Evolutionary conservation across 2,797 vertebrate genomes (phyloP), one percentile per base, ranked within the genome.

Genomic region (Sebastes minor): DNA sequence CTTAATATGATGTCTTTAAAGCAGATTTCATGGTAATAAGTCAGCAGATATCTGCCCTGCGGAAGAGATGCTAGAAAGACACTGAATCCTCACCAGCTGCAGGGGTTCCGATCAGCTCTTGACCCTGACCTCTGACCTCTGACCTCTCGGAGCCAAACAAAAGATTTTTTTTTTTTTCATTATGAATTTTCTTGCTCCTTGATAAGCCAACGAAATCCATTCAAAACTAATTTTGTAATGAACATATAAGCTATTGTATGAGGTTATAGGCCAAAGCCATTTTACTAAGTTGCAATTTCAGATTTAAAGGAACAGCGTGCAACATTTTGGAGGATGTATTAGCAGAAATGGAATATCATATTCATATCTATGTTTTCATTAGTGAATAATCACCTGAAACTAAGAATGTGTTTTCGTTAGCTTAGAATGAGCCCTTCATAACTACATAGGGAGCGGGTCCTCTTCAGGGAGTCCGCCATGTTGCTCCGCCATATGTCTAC

Each of bases 71-170:
- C 52, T 59, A 46, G 14, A 27, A 28, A 62, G 20, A 68, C 23
- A 56, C 49, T 16, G 55, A 73, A 35, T 77, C 64, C 32, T 14
- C 25, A 8, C 5, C 42, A 23, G 80, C 66, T 52, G 35, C 38
- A 80, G 23, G 20, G 56, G 13, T 32, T 59, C 23, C 18, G 30
- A 67, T 65, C 66, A 57, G 59, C 12, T 57, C n/a, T 63, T 49
- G 71, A 83, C 42, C 28, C 32, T 64, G 75, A 85, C 83, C 80
- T 75, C 38, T 60, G 71, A 83, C 86, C 82, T 78, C 53, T 80
- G 70, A 82, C 82, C 67, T 68, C 23, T 63, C 20, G 1, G 0
- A 18, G 9, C 10, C 23, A 33, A 28, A 66, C 12, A 73, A 22
- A 46, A 18, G 16, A 18, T 46, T 18, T 3, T 18, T 46, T 7